A percentile compares a stretch with the other conserved stretches of the same genome.
Evolutionary conservation across 2,113 vertebrate genomes (phyloP).

Genomic region (Pomatostomus ruficeps): DNA sequence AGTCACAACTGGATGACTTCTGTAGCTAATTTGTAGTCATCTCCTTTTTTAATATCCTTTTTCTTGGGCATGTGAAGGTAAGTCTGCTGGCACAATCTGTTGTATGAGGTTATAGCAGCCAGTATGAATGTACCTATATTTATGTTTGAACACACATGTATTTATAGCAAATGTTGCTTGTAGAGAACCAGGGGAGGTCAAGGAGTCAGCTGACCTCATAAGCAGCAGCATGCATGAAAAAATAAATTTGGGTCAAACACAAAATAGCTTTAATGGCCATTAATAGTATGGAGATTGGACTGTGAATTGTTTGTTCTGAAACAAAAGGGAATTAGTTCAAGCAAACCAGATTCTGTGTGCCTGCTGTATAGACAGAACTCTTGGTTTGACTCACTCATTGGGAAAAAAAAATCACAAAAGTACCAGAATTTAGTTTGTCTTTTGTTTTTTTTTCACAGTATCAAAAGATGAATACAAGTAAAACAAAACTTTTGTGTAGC

Average conservation of each 20-base stretch:
- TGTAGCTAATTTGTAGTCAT: neutral
- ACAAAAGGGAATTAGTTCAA: neutral
- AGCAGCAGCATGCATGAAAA: neutral
- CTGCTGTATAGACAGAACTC: neutral
- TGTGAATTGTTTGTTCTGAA: neutral
- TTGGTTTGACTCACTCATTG: neutral
- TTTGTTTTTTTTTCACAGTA: neutral
- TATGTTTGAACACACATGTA: neutral
- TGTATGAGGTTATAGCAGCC: neutral
- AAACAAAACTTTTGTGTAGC: neutral
- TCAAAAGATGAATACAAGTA: neutral
- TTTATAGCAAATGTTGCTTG: neutral
- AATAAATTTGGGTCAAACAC: neutral
- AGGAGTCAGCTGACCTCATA: neutral
- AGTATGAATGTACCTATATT: neutral
- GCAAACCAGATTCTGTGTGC: neutral
- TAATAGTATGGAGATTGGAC: neutral
- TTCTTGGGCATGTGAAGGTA: neutral
- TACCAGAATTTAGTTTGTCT: neutral
- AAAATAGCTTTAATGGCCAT: neutral
- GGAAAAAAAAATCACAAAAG: neutral
- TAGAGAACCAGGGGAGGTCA: neutral
- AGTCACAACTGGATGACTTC: neutral
- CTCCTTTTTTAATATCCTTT: neutral
- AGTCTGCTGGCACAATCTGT: neutral